A percentile compares a stretch with the other conserved stretches of the same genome.
Conservation (phyloP, 2,113 vertebrate genomes). For the Crotophaga sulcirostris region DNA sequence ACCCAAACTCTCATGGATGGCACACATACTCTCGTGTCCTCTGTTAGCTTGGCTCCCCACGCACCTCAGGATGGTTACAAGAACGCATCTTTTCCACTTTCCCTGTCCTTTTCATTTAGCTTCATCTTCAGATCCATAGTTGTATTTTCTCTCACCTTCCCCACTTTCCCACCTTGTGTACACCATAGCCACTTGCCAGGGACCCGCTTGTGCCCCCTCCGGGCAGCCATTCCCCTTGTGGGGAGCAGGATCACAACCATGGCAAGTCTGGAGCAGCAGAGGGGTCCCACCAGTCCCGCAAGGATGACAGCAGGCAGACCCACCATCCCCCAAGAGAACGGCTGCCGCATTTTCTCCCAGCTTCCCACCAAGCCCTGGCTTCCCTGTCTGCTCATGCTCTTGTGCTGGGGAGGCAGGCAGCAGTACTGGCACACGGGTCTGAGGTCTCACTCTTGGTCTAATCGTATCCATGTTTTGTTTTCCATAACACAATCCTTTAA, state of each 20-base stretch:
- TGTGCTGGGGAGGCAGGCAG: not conserved
- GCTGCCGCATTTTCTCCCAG: fast-evolving
- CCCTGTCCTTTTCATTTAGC: not conserved
- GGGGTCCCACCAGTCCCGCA: fast-evolving
- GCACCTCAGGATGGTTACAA: not conserved
- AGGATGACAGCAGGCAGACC: not conserved
- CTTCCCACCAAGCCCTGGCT: fast-evolving
- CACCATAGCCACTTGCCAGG: fast-evolving
- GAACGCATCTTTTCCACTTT: not conserved
- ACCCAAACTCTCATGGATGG: not conserved
- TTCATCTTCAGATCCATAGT: not conserved
- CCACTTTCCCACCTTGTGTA: fast-evolving
- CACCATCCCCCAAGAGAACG: not conserved
- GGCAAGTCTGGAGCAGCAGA: fast-evolving
- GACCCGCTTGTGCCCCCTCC: not conserved
- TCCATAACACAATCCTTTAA: not conserved
- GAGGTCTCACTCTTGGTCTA: not conserved
- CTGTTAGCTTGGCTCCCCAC: not conserved
- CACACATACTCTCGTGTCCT: fast-evolving
- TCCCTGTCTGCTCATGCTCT: not conserved
- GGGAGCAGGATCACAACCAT: fast-evolving
- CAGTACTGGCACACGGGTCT: not conserved
- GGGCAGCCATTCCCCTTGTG: fast-evolving
- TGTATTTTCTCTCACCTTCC: not conserved
- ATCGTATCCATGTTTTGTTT: not conserved